phyloP scores from a whole-genome alignment of 1,140 invertebrate genomes.

The Gonioctena quinquepunctata region DNA sequence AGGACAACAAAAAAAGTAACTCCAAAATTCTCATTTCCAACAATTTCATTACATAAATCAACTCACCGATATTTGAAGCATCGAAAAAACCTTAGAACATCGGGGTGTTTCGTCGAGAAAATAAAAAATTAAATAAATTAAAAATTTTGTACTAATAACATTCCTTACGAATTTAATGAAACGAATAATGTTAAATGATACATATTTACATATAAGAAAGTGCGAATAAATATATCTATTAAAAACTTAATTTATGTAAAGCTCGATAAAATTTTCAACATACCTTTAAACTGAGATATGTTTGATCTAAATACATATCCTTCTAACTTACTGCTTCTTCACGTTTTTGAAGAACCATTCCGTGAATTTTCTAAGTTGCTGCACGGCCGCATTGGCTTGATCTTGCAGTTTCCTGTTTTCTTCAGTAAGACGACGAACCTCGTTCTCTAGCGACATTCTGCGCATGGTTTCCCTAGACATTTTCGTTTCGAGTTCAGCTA shows the following conservation, averaged over 20 bases:
- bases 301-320: not conserved
- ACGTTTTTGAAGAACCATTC: constrained; percentile 93
- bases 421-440: constrained; percentile 76
- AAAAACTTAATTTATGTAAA: not conserved
- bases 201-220: constrained; percentile 16
- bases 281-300: not conserved
- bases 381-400: constrained; percentile 84
- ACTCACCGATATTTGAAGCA: no score
- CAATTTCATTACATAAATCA: no score
- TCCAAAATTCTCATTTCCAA: no score
- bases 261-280: not conserved
- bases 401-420: constrained; percentile 87
- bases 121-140: constrained; percentile 24
- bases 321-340: constrained; percentile 65
- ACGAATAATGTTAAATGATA: constrained; percentile 20
- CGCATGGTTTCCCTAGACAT: constrained; percentile 66
- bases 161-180: not conserved
- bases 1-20: no score
- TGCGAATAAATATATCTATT: constrained; percentile 10
- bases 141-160: constrained; percentile 11
- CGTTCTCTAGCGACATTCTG: constrained; percentile 67
- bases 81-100: not conserved
- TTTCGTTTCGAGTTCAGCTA: constrained; percentile 67
- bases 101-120: constrained; percentile 16
- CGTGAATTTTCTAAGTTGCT: constrained; percentile 86